Base-by-base conservation (phyloP, 2,888 invertebrate genomes). In the Boloria selene region DNA sequence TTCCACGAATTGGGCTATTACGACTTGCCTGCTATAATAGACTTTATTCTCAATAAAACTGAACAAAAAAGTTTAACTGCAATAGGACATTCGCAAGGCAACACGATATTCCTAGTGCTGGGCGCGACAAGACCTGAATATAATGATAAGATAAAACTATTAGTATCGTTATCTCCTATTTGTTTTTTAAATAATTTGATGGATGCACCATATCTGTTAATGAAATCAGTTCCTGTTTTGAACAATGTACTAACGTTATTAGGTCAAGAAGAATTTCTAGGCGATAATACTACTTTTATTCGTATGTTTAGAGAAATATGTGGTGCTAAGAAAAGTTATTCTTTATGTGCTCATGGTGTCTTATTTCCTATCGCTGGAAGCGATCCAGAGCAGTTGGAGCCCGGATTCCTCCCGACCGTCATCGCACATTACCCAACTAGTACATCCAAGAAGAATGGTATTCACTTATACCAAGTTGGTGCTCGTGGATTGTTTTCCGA, bases 31-130 rank as follows among this genome's bases (percentile, higher is more conserved):
- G 93, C 95, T 0, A 93, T 93, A 79, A 93, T 83, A 0, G 83
- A 85, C 65, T 81, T 72, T 54, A 70, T 84, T 50, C 67, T 85
- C 2, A 45, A 71, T 0, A 63, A 70, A 10, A 95, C 95, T 0
- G 85, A 88, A 0, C 85, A 90, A 53, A 70, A 85, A 4, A 82
- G 92, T 51, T 65, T 96, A 0, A 93, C 92, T 71, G 95, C 94
- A 73, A 82, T 95, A 4, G 96, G 95, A 0, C 95, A 96, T 79
- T 96, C 95, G 0, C 90, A 90, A 75, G 96, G 96, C 5, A 93
- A 93, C 0, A 93, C 93, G 0, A 74, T 81, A 14, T 93, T 93
- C 73, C 93, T 86, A 70, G 92, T 93, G 0, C 86, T 94, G 82
- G 83, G 88, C 0, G 86, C 93, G 0, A 80, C 81, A 50, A 78